A percentile compares a stretch with the other conserved stretches of the same genome.
Conservation (phyloP, 2,113 vertebrate species). For the Psophia crepitans region DNA sequence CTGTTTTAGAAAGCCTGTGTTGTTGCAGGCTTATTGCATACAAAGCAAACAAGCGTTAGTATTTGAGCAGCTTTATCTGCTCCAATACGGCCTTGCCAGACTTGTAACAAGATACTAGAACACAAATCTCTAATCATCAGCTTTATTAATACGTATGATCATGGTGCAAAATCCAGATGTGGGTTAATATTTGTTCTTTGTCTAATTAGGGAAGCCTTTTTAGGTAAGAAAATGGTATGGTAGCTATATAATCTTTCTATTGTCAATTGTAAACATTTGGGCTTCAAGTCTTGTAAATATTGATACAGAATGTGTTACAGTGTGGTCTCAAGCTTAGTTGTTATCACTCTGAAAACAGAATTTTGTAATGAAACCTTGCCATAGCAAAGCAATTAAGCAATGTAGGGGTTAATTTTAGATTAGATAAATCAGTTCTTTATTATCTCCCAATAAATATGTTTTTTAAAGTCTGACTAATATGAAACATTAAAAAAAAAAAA, state of each 20-base stretch:
- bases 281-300: not conserved
- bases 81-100: not conserved
- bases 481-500: not conserved
- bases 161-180: not conserved
- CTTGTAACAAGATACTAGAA: not conserved
- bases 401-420: not conserved
- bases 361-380: not conserved
- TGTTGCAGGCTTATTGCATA: not conserved
- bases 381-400: not conserved
- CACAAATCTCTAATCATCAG: not conserved
- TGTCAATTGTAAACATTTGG: not conserved
- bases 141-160: not conserved
- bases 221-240: not conserved
- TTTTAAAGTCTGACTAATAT: not conserved
- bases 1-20: not conserved
- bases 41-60: not conserved
- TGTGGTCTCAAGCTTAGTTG: not conserved
- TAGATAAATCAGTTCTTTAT: not conserved
- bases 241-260: not conserved
- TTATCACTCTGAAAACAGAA: not conserved
- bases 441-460: not conserved
- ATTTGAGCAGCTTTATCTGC: not conserved
- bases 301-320: not conserved
- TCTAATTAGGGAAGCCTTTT: not conserved
- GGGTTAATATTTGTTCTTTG: not conserved